Conservation (phyloP, 2,888 invertebrate species). For the Nemapogon koenigi region DNA sequence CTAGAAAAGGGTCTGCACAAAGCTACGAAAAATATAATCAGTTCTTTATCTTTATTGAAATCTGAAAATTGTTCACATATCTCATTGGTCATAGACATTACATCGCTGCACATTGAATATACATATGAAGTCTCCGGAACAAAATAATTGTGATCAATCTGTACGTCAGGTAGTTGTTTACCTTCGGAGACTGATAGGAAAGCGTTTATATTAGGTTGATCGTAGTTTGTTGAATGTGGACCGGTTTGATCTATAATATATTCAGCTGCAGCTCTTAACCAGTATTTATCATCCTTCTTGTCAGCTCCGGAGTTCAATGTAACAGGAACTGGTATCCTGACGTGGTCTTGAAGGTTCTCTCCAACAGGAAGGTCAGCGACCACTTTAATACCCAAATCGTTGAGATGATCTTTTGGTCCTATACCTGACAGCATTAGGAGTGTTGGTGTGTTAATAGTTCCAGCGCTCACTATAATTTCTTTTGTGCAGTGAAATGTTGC, state of each 20-base stretch:
- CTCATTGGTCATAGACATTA: slow-evolving; percentile 33
- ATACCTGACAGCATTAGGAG: slow-evolving; percentile 46
- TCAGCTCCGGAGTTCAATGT: slow-evolving; percentile 37
- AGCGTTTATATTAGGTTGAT: slow-evolving; percentile 22
- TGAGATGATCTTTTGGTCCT: slow-evolving; percentile 35
- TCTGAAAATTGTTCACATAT: slow-evolving; percentile 41
- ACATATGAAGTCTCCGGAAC: slow-evolving; percentile 26
- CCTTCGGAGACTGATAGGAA: background rate
- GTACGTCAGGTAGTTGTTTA: slow-evolving; percentile 28
- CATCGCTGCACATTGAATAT: slow-evolving; percentile 32
- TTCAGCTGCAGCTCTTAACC: slow-evolving; percentile 24
- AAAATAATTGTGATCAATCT: slow-evolving; percentile 35
- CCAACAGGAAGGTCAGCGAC: slow-evolving; percentile 41
- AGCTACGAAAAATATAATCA: slow-evolving; percentile 42
- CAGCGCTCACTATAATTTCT: slow-evolving; percentile 45
- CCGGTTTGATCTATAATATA: slow-evolving; percentile 23
- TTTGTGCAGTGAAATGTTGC: slow-evolving; percentile 32
- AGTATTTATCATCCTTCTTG: slow-evolving; percentile 31
- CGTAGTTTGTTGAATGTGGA: slow-evolving; percentile 28
- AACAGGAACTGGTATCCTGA: slow-evolving; percentile 45
- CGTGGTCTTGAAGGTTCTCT: slow-evolving; percentile 55
- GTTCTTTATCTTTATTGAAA: slow-evolving; percentile 39
- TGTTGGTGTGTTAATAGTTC: slow-evolving; percentile 41
- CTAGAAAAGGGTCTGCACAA: slow-evolving; percentile 43
- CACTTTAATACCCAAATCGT: slow-evolving; percentile 31